These are phyloP conservation scores for Alaudala cheleensis DNA, from an alignment of 2,113 vertebrate species.

Conservation along the genomic window DNA sequence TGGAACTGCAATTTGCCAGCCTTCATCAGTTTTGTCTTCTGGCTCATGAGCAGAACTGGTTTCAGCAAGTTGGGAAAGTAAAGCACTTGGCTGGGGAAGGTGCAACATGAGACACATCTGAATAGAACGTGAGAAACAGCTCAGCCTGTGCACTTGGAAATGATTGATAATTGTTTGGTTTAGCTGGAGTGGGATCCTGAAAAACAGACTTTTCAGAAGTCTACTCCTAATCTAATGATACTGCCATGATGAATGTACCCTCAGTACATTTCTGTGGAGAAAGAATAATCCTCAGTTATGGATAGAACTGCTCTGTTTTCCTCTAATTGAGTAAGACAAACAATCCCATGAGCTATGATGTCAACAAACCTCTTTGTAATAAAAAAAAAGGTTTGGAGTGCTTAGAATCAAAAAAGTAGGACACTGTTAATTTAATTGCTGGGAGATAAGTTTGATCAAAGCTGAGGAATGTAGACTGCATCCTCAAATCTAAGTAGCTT, in stretches of 20 bases:
- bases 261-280: not conserved
- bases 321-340: conserved; percentile 48
- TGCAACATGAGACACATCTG: not conserved
- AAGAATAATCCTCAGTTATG: not conserved
- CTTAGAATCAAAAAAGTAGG: conserved; percentile 46
- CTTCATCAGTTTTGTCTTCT: not conserved
- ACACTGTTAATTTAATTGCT: conserved; percentile 52
- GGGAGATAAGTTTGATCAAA: conserved; percentile 48
- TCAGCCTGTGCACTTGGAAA: not conserved
- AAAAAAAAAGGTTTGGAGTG: conserved; percentile 22
- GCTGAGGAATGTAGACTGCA: not conserved
- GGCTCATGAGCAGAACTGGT: not conserved
- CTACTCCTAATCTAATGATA: not conserved
- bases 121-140: not conserved
- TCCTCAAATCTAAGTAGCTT: conserved; percentile 6
- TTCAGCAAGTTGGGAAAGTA: not conserved
- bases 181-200: not conserved
- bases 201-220: not conserved
- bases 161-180: not conserved
- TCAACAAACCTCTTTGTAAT: conserved; percentile 34
- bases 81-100: not conserved
- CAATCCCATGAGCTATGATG: not conserved
- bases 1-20: not conserved
- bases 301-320: conserved; percentile 2
- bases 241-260: not conserved